Conservation (phyloP, 1,140 invertebrate genomes). For the Lasioglossum albipes region DNA sequence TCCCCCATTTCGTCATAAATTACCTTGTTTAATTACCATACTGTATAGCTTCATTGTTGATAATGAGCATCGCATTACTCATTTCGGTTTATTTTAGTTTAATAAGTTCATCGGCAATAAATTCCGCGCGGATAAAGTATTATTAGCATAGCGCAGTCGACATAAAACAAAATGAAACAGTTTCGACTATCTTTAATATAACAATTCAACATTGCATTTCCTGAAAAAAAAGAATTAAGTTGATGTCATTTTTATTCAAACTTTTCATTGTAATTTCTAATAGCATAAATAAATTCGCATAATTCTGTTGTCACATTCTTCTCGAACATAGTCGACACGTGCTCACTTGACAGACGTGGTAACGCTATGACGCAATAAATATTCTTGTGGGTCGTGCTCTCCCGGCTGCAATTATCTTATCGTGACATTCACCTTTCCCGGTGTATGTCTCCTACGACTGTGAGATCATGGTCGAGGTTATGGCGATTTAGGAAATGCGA, state of each 20-base stretch:
- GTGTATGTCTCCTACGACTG: neutral
- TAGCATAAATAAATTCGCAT: too few species aligned
- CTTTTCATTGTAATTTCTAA: too few species aligned
- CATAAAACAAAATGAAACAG: neutral
- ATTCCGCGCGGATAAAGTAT: neutral
- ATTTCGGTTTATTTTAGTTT: neutral
- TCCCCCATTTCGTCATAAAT: slow-evolving; percentile 23
- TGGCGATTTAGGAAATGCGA: neutral
- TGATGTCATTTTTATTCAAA: too few species aligned
- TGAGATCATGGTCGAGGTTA: neutral
- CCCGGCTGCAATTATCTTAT: neutral
- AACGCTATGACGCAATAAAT: neutral
- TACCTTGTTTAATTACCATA: slow-evolving; percentile 1
- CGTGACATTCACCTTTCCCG: slow-evolving; percentile 10
- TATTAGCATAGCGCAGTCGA: neutral
- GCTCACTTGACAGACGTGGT: neutral
- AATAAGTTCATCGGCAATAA: neutral
- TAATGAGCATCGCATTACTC: neutral
- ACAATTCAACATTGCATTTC: too few species aligned
- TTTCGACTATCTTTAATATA: too few species aligned
- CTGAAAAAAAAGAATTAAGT: too few species aligned
- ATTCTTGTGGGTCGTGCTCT: neutral
- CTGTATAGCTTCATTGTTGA: neutral
- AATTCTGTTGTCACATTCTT: neutral
- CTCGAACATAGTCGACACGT: neutral